A percentile compares a stretch with the other conserved stretches of the same genome.
Evolutionary conservation across 2,888 invertebrate genomes (phyloP).

Genomic region (Agapetus fuscipes): DNA sequence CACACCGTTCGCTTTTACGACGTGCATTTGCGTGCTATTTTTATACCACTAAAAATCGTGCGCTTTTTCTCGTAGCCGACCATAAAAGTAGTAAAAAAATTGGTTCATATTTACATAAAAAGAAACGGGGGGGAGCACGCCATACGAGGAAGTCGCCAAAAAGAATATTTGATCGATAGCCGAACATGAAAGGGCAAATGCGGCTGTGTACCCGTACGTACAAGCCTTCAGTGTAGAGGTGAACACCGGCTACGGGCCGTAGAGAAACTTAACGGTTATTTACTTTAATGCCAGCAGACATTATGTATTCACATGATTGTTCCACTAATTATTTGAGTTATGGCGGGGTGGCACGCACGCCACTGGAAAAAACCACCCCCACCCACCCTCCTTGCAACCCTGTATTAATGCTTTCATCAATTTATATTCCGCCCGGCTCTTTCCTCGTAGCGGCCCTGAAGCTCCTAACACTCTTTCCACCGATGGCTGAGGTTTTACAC

Average conservation of each 20-base stretch:
- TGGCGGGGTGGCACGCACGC: constrained; percentile 17
- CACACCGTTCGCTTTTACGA: constrained; percentile 4
- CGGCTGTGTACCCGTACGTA: no score
- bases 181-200: constrained; percentile 14
- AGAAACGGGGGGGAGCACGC: constrained; percentile 11
- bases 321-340: constrained; percentile 23
- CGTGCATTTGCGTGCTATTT: constrained; percentile 18
- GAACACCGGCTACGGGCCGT: constrained; percentile 4
- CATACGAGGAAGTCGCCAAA: constrained; percentile 19
- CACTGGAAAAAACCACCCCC: constrained; percentile 1
- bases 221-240: no score
- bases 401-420: constrained; percentile 4
- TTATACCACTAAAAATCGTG: constrained; percentile 5
- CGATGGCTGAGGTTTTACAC: not conserved
- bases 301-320: constrained; percentile 22
- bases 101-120: constrained; percentile 18
- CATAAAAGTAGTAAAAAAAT: constrained; percentile 9
- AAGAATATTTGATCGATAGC: constrained; percentile 21
- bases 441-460: no score
- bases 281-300: constrained; percentile 21
- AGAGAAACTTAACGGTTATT: constrained; percentile 15
- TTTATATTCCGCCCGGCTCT: constrained; percentile 11
- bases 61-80: constrained; percentile 8
- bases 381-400: not conserved
- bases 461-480: not conserved